A percentile compares a stretch with the other conserved stretches of the same genome.
Conservation (phyloP, 2,888 invertebrate species). For the Pollenia angustigena region DNA sequence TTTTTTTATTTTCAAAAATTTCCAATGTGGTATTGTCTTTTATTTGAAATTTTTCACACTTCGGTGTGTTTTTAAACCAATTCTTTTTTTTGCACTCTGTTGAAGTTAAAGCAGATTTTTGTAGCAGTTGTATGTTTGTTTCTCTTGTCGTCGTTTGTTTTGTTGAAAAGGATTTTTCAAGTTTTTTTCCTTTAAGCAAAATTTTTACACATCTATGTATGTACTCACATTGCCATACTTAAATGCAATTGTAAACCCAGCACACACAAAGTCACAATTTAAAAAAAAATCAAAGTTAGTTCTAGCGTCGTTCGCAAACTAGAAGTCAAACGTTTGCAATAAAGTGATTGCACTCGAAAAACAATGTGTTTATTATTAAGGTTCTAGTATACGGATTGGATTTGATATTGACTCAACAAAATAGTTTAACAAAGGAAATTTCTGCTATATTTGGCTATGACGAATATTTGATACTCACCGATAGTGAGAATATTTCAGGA, state of each 20-base stretch:
- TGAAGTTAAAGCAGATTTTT: conserved; percentile 28
- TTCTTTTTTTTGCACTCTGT: conserved; percentile 14
- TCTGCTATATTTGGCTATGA: too few relatives aligned
- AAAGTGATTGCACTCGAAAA: too few relatives aligned
- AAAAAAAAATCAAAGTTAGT: too few relatives aligned
- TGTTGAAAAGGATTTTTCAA: conserved; percentile 32
- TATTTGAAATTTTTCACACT: conserved; percentile 65
- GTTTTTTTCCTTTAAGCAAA: conserved; percentile 18
- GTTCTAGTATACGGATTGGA: too few relatives aligned
- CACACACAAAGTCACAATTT: neutral
- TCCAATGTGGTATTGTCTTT: conserved; percentile 52
- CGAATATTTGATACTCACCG: too few relatives aligned
- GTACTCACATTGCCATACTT: neutral
- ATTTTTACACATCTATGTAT: neutral
- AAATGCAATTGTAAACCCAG: conserved; percentile 10
- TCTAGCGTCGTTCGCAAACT: too few relatives aligned
- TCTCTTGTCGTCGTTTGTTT: neutral
- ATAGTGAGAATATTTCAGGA: too few relatives aligned
- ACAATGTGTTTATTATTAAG: too few relatives aligned
- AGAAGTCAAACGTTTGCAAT: too few relatives aligned
- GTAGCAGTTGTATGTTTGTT: conserved; percentile 19
- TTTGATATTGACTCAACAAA: too few relatives aligned
- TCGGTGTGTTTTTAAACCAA: conserved; percentile 48
- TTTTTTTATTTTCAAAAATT: conserved; percentile 7
- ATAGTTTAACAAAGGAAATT: too few relatives aligned